A percentile compares a stretch with the other conserved stretches of the same genome.
phyloP scores from a whole-genome alignment of 2,888 invertebrate species.

The Hermaeophaga mercurialis region DNA sequence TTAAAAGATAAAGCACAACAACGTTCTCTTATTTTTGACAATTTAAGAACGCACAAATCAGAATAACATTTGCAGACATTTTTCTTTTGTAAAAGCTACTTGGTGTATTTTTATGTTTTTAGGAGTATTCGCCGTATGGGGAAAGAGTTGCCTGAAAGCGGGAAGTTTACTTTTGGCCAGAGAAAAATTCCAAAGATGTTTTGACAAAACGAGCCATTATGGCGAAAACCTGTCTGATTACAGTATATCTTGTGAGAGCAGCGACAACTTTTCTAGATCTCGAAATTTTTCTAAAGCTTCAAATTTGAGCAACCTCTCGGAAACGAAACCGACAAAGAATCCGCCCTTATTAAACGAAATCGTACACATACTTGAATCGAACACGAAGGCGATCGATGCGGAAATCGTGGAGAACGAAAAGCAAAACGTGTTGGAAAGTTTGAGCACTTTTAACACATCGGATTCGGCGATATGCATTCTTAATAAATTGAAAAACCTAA shows the following conservation, averaged over 20 bases:
- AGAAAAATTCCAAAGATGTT: slow-evolving; percentile 71
- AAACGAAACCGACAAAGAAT: slow-evolving; percentile 64
- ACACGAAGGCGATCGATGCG: slow-evolving; percentile 62
- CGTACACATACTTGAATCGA: slow-evolving; percentile 69
- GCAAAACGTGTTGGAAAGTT: slow-evolving; percentile 38
- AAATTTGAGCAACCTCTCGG: slow-evolving; percentile 44
- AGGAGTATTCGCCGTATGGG: slow-evolving; percentile 88
- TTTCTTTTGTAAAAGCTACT: too few relatives aligned
- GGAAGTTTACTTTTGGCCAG: slow-evolving; percentile 80
- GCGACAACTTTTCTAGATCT: slow-evolving; percentile 36
- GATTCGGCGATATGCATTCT: slow-evolving; percentile 61
- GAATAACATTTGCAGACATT: too few relatives aligned
- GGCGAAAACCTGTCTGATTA: slow-evolving; percentile 44
- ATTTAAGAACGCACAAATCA: too few relatives aligned
- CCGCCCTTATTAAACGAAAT: slow-evolving; percentile 74
- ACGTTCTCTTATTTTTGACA: too few relatives aligned
- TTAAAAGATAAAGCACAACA: too few relatives aligned
- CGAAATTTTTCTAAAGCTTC: slow-evolving; percentile 36
- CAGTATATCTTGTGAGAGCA: slow-evolving; percentile 40
- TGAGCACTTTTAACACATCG: slow-evolving; percentile 48
- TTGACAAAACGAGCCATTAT: slow-evolving; percentile 57
- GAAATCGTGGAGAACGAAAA: slow-evolving; percentile 60
- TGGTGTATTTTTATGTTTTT: too few relatives aligned
- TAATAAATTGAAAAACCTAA: slow-evolving; percentile 57
- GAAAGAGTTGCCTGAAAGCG: slow-evolving; percentile 78